Percentiles rank a stretch among this genome's conserved stretches.
These are phyloP conservation scores for Pemphigus obesinymphae DNA, from an alignment of 1,140 invertebrate species.

Conservation along the genomic window DNA sequence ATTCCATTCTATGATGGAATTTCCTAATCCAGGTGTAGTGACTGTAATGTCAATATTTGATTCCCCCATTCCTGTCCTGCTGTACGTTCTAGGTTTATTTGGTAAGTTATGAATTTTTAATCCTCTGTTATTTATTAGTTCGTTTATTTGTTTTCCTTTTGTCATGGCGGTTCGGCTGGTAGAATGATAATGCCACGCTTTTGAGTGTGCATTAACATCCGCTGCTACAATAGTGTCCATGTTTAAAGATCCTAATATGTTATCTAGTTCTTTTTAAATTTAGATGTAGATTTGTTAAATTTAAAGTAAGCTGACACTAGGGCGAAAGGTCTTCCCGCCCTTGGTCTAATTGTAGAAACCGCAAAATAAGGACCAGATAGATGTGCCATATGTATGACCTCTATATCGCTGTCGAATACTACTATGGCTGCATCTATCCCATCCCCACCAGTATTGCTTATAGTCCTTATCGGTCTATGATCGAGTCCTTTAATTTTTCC, in stretches of 20 bases:
- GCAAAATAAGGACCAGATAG: too few species aligned
- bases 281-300: background rate
- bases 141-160: background rate
- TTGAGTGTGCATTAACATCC: background rate
- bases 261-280: background rate
- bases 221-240: background rate
- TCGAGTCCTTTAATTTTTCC: too few species aligned
- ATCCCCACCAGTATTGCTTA: too few species aligned
- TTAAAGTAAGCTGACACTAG: background rate
- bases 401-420: too few species aligned
- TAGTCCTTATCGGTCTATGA: too few species aligned
- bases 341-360: too few species aligned
- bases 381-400: too few species aligned
- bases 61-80: background rate
- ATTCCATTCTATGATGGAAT: background rate
- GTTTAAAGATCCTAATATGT: background rate
- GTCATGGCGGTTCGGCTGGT: background rate
- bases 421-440: too few species aligned
- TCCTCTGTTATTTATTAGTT: background rate
- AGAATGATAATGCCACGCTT: background rate
- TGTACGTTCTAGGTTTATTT: background rate
- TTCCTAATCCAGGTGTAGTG: rapidly evolving
- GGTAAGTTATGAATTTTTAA: background rate
- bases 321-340: too few species aligned
- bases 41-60: background rate